Evolutionary conservation across 2,888 invertebrate genomes (phyloP).

Genomic region (Cerastis rubricosa): DNA sequence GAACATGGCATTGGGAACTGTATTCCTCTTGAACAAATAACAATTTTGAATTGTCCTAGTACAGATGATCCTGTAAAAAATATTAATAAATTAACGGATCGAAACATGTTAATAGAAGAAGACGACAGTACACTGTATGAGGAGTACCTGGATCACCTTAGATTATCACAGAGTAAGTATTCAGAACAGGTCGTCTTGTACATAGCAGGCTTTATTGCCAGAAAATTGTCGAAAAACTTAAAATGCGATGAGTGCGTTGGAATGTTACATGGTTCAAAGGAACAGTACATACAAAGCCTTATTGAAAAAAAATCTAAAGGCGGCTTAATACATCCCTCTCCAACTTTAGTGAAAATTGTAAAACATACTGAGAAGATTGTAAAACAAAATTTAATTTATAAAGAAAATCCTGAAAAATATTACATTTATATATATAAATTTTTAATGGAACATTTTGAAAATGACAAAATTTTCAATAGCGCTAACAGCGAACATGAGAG

Average conservation of each 20-base stretch:
- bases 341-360: background rate
- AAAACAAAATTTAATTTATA: conserved; percentile 7
- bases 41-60: conserved; percentile 10
- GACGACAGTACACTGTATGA: conserved; percentile 7
- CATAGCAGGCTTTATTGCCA: background rate
- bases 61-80: conserved; percentile 7
- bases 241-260: background rate
- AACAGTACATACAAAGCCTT: background rate
- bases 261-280: background rate
- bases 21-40: conserved; percentile 14
- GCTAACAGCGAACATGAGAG: background rate
- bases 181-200: background rate
- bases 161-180: background rate
- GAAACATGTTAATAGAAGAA: conserved; percentile 14
- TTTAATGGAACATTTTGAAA: background rate
- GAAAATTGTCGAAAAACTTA: background rate
- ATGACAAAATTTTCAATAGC: background rate
- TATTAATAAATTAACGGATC: conserved; percentile 2
- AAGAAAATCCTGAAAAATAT: conserved; percentile 5
- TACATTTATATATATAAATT: background rate
- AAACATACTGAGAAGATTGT: background rate
- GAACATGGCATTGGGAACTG: conserved; percentile 2
- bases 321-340: background rate
- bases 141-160: conserved; percentile 3
- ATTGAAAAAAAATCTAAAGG: background rate